These are phyloP conservation scores for Threskiornis aethiopicus DNA, from an alignment of 2,797 vertebrate genomes.

Conservation along the genomic window DNA sequence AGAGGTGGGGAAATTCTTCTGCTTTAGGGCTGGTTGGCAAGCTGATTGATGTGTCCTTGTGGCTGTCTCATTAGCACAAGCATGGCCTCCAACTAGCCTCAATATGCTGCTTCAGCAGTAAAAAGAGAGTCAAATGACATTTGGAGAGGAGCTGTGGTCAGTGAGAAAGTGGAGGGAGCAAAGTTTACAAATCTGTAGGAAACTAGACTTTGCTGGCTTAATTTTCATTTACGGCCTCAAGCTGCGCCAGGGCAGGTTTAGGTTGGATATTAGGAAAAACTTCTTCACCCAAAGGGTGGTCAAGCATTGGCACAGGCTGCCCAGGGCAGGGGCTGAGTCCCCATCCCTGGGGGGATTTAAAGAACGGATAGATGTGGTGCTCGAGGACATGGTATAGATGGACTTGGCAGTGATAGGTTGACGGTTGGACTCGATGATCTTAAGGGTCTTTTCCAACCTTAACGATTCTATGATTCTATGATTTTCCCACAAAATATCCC, in stretches of 20 bases:
- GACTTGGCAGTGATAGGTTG: too few relatives aligned
- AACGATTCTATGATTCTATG: too few relatives aligned
- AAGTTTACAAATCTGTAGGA: background rate
- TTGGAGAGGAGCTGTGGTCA: background rate
- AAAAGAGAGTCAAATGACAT: background rate
- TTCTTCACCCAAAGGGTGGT: too few relatives aligned
- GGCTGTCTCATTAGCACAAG: background rate
- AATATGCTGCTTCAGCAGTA: background rate
- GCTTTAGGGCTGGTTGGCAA: background rate
- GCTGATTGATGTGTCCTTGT: fast-evolving
- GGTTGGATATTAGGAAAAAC: too few relatives aligned
- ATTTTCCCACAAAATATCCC: background rate
- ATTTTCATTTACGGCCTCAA: background rate
- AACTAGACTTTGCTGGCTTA: background rate
- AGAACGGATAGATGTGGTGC: too few relatives aligned
- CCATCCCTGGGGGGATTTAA: too few relatives aligned
- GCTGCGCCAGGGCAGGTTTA: too few relatives aligned
- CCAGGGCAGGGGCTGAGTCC: too few relatives aligned
- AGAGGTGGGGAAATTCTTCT: background rate
- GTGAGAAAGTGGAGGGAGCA: background rate
- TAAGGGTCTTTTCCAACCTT: too few relatives aligned
- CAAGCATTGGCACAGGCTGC: too few relatives aligned
- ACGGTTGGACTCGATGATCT: too few relatives aligned
- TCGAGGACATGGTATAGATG: too few relatives aligned
- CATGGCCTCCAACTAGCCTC: background rate